Base-by-base conservation (phyloP, 2,888 invertebrate genomes). In the Diadegma fenestrale region DNA sequence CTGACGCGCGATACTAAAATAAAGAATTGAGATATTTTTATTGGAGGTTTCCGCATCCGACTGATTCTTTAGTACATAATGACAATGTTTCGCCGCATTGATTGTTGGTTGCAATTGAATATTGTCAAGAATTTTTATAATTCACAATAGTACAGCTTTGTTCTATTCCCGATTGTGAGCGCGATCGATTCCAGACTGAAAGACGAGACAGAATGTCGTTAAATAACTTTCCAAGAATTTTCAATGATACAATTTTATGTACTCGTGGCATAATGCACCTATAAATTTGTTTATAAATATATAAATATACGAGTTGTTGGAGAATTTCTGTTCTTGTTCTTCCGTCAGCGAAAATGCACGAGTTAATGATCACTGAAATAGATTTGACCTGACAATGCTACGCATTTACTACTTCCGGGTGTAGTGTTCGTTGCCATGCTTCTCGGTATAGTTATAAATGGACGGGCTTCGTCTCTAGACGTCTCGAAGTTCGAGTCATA, bases 391-490 rank as follows among this genome's bases (percentile, higher is more conserved):
- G 48, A 33, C 41, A 45, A 71, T 8, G 43, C 22, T 26, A 85
- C 37, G 37, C 26, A 58, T 76, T 80, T 76, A 76, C 37, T n/a
- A 80, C 85, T 85, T 85, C 85, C 85, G 82, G 79, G 37, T 76
- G 26, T 69, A 51, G 48, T 71, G 45, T 63, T 63, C 22, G 19
- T 81, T 30, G 41, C 22, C n/a, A n/a, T 54, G 48, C 43, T 37
- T 64, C n/a, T 26, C 64, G 48, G 22, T 85, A 61, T 76, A 82
- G 76, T 41, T 64, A 58, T 30, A 30, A 3, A 33, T 30, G 54
- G n/a, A 69, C 45, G 2, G 14, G 43, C 0, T 51, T 19, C n/a
- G 66, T 64, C 69, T 64, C 30, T 72, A 33, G 33, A 43, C 76
- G 43, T 26, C 14, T 43, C 22, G 37, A 33, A 76, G 71, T 68